phyloP scores from a whole-genome alignment of 2,797 vertebrate genomes.

The Anguilla obscura region DNA sequence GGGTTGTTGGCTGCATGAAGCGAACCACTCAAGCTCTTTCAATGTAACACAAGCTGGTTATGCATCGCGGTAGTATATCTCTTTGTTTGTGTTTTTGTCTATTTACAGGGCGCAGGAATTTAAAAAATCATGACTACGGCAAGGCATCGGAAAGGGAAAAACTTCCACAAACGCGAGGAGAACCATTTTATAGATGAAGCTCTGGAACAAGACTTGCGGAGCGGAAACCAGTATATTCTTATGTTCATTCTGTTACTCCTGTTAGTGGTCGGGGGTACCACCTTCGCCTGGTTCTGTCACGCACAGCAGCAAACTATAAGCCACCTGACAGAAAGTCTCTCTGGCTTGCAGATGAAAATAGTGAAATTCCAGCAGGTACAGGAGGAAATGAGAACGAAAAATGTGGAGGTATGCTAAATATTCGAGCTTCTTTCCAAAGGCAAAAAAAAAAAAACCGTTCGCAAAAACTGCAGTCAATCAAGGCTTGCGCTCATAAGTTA shows the following conservation, averaged over 20 bases:
- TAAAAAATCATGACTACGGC: slow-evolving; percentile 2
- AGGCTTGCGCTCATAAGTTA: no score
- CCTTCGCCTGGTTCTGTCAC: slow-evolving; percentile 26
- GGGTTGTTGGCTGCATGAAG: neutral
- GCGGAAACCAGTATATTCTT: neutral
- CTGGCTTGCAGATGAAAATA: slow-evolving; percentile 23
- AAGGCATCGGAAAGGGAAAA: slow-evolving; percentile 37
- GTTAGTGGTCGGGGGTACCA: neutral
- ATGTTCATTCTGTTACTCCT: slow-evolving; percentile 23
- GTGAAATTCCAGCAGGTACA: slow-evolving; percentile 23
- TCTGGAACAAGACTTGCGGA: neutral
- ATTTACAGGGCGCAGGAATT: neutral
- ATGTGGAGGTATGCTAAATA: neutral
- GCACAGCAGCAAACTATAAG: slow-evolving; percentile 28
- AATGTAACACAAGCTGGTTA: neutral
- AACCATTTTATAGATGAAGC: neutral
- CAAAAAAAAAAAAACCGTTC: neutral
- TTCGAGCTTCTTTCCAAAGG: neutral
- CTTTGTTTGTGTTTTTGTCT: neutral
- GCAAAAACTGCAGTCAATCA: no score
- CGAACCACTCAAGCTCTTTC: neutral
- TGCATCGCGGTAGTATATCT: neutral
- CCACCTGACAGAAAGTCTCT: slow-evolving; percentile 26
- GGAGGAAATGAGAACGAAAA: slow-evolving; percentile 1
- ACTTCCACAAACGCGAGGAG: slow-evolving; percentile 23